These are phyloP conservation scores for Drosophila erecta DNA, from an alignment of 1,140 invertebrate species.

Conservation along the genomic window DNA sequence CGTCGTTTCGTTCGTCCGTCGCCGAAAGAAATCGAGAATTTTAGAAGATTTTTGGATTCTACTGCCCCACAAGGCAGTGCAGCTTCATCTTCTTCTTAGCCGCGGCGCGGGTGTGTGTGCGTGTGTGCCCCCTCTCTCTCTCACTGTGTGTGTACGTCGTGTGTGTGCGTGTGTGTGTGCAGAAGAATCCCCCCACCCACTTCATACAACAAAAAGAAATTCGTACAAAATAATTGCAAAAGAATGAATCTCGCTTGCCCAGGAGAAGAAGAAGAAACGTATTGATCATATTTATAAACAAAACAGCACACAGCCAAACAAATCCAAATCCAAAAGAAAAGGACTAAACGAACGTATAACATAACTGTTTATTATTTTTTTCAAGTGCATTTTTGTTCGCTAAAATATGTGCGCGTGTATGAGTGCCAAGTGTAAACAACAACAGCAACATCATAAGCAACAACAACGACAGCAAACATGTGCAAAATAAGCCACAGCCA, in stretches of 20 bases:
- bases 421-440: conserved; percentile 67
- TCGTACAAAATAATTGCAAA: conserved; percentile 4
- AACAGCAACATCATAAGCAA: conserved; percentile 28
- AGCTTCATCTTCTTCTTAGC: conserved; percentile 4
- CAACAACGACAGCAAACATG: conserved; percentile 36
- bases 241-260: not conserved
- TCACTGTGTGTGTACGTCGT: not conserved
- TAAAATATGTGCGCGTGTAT: conserved; percentile 57
- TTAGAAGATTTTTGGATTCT: conserved; percentile 18
- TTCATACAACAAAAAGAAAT: not conserved
- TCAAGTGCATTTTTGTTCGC: conserved; percentile 46
- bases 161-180: conserved; percentile 1
- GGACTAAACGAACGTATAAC: conserved; percentile 23
- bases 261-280: conserved; percentile 3
- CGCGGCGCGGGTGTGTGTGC: conserved; percentile 12
- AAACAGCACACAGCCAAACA: conserved; percentile 3
- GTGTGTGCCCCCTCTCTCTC: conserved; percentile 7
- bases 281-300: conserved; percentile 1
- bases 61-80: not conserved
- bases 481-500: conserved; percentile 46
- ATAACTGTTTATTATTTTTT: conserved; percentile 49
- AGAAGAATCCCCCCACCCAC: not conserved
- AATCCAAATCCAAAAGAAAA: conserved; percentile 1
- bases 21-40: conserved; percentile 46
- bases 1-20: conserved; percentile 60